Evolutionary conservation across 2,888 invertebrate species (phyloP).

Genomic region (Lucinisca nassula): DNA sequence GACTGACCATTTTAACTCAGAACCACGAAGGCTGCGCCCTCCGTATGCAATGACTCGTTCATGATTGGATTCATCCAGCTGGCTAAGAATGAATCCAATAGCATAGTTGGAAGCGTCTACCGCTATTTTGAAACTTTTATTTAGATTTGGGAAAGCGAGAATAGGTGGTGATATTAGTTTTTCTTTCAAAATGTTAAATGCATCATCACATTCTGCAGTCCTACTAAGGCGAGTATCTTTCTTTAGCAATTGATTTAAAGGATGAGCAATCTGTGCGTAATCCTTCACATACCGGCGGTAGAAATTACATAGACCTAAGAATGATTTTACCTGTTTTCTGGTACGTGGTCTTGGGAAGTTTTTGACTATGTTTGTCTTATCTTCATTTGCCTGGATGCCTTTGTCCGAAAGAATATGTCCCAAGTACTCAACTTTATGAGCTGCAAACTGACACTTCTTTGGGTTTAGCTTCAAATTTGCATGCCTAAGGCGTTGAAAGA

Average conservation of each 20-base stretch:
- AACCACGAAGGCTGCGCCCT: slow-evolving; percentile 49
- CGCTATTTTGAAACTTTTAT: slow-evolving; percentile 60
- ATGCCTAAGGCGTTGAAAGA: neutral
- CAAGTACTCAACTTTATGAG: neutral
- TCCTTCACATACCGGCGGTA: slow-evolving; percentile 1
- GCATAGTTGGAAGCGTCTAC: slow-evolving; percentile 64
- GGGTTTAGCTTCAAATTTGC: neutral
- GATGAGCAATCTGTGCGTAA: neutral
- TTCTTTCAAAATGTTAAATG: slow-evolving; percentile 71
- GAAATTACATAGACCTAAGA: neutral
- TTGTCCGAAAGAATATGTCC: neutral
- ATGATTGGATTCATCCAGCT: slow-evolving; percentile 34
- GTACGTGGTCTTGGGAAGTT: neutral
- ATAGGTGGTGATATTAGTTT: slow-evolving; percentile 64
- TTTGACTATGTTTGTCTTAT: neutral
- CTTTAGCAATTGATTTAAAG: neutral
- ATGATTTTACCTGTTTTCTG: neutral
- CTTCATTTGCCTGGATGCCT: neutral
- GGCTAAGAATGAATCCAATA: slow-evolving; percentile 67
- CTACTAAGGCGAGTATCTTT: neutral
- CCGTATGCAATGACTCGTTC: slow-evolving; percentile 65
- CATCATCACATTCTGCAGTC: neutral
- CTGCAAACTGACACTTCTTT: neutral
- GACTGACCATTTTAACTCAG: slow-evolving; percentile 56
- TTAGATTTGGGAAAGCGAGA: slow-evolving; percentile 64